Base-by-base conservation (phyloP, 2,888 invertebrate genomes). In the Melolontha melolontha region DNA sequence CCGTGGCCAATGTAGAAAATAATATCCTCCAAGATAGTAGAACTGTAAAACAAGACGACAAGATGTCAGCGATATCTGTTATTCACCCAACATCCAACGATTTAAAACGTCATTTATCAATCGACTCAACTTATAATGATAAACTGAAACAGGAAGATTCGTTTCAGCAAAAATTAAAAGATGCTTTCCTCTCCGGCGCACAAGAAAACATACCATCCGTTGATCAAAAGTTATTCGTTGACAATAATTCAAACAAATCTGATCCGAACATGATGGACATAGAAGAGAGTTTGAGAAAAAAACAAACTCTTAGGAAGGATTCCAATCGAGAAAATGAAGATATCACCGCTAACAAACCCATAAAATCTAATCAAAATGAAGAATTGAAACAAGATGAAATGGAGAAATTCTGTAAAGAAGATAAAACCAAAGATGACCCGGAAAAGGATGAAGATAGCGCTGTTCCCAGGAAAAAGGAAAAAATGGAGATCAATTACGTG, bases 161-260 rank as follows among this genome's bases (percentile, higher is more conserved):
- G 49, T 70, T 76, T 14, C 83, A 83, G 70, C 79, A 78, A 71
- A 87, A 86, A 78, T 85, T 88, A 77, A 80, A 84, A 27, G 89
- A 89, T 74, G 89, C 89, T 0, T 85, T 87, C 76, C 79, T 89
- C 57, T 89, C 89, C 5, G 86, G 86, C 71, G 87, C 86, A 17
- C 86, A 87, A 74, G 89, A 89, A 72, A 85, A 85, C 78, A 84
- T 88, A 64, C 70, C 73, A 67, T 69, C 74, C 11, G 63, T 72
- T 14, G 65, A 68, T 41, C 57, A 66, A 51, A 65, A 70, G n/a
- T 64, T 71, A 42, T 68, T 72, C 11, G 44, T 70, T 10, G 65
- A 83, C 81, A 75, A 59, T n/a, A 75, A 72, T 67, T 52, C 71
- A 16, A 72, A 73, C 41, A 51, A 67, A 7, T 52, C 70, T 34